phyloP scores from a whole-genome alignment of 2,888 invertebrate genomes.

The Protodeltote pygarga region DNA sequence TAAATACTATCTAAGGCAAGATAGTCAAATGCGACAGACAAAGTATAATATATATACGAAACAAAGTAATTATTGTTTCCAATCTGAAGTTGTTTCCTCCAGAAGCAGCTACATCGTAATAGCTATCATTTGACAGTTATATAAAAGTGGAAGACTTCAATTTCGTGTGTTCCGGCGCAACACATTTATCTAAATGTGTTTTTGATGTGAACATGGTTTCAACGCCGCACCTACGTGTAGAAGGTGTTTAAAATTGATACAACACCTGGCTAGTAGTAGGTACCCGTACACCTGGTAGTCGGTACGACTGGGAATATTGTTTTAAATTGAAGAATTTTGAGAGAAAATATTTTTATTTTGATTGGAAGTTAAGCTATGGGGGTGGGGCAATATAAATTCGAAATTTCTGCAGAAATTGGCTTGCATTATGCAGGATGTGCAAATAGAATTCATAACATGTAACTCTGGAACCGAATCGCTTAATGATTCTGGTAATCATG shows the following conservation, averaged over 20 bases:
- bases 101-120: background rate
- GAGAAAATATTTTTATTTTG: no score
- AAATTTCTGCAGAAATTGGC: no score
- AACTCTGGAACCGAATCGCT: no score
- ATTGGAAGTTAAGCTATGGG: no score
- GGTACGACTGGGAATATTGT: background rate
- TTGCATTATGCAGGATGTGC: no score
- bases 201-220: conserved; percentile 33
- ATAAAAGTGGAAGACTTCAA: conserved; percentile 3
- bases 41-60: no score
- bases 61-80: background rate
- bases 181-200: conserved; percentile 44
- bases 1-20: no score
- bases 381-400: no score
- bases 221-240: background rate
- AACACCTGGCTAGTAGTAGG: conserved; percentile 10
- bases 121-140: background rate
- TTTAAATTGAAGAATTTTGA: background rate
- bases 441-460: no score
- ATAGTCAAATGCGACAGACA: no score
- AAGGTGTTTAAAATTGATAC: background rate
- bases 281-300: no score
- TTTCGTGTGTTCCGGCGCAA: background rate
- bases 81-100: background rate
- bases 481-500: no score